phyloP scores from a whole-genome alignment of 1,140 invertebrate genomes.

The Polyergus mexicanus region DNA sequence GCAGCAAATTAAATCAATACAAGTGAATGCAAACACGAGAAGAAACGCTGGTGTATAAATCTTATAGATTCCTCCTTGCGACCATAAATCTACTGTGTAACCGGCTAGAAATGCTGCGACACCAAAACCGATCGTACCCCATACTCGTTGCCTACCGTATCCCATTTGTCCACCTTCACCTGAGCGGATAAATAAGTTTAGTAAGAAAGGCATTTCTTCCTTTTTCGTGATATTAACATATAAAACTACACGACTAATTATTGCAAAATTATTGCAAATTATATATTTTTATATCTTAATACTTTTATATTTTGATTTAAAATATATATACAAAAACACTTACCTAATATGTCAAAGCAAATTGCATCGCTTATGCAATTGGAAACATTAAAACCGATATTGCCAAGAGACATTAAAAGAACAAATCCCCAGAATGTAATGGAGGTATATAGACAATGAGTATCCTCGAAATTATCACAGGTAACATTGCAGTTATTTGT shows the following conservation, averaged over 20 bases:
- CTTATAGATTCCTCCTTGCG: conserved; percentile 86
- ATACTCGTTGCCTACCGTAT: conserved; percentile 92
- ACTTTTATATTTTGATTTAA: background rate
- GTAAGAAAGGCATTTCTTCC: background rate
- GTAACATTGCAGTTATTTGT: conserved; percentile 65
- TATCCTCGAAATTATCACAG: conserved; percentile 71
- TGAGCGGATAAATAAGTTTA: conserved; percentile 69
- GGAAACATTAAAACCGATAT: conserved; percentile 91
- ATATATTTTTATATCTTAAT: too few relatives aligned
- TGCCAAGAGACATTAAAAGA: conserved; percentile 90
- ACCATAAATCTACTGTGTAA: conserved; percentile 88
- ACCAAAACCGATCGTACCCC: conserved; percentile 93
- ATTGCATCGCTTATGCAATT: conserved; percentile 93
- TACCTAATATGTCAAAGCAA: conserved; percentile 93
- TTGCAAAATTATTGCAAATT: conserved; percentile 8
- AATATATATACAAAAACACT: conserved; percentile 41
- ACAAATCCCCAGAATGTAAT: conserved; percentile 91
- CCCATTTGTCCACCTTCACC: conserved; percentile 88
- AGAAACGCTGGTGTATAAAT: conserved; percentile 91
- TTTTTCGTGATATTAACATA: background rate
- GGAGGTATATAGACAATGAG: conserved; percentile 86
- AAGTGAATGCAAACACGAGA: conserved; percentile 88
- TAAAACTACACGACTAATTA: background rate
- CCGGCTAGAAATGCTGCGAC: conserved; percentile 90
- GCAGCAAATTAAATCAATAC: conserved; percentile 89